A percentile compares a stretch with the other conserved stretches of the same genome.
Evolutionary conservation across 92 coral and sea anemone genomes (phyloP).

Genomic region (Siderastrea radians): DNA sequence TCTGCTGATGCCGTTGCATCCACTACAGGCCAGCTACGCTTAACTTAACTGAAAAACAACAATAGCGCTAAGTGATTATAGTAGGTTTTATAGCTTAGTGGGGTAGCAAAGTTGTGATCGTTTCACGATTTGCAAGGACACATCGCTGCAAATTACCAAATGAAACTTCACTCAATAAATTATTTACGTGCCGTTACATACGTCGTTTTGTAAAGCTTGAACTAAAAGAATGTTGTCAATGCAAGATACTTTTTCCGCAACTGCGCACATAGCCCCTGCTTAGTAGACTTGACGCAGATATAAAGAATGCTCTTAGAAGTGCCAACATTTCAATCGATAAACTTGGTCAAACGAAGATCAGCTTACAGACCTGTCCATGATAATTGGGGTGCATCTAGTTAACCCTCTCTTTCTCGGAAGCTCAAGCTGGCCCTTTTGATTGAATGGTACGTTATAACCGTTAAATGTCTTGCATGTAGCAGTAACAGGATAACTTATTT

Average conservation of each 20-base stretch:
- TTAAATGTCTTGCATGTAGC: too few relatives aligned
- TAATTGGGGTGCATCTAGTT: too few relatives aligned
- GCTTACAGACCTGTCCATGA: not conserved
- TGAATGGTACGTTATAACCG: too few relatives aligned
- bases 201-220: not conserved
- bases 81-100: not conserved
- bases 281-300: not conserved
- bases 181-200: not conserved
- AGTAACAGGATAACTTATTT: too few relatives aligned
- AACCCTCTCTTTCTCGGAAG: too few relatives aligned
- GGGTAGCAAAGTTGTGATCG: not conserved
- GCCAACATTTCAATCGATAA: too few relatives aligned
- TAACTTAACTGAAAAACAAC: too few relatives aligned
- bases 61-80: too few relatives aligned
- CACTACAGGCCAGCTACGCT: too few relatives aligned
- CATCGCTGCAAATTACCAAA: not conserved
- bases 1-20: too few relatives aligned
- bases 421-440: too few relatives aligned
- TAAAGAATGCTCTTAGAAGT: not conserved
- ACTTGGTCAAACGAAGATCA: not conserved
- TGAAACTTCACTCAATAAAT: not conserved
- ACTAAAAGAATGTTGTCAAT: not conserved
- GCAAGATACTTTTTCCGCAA: not conserved
- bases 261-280: not conserved
- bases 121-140: not conserved